Base-by-base conservation (phyloP, 2,888 invertebrate species). In the Achlya flavicornis region DNA sequence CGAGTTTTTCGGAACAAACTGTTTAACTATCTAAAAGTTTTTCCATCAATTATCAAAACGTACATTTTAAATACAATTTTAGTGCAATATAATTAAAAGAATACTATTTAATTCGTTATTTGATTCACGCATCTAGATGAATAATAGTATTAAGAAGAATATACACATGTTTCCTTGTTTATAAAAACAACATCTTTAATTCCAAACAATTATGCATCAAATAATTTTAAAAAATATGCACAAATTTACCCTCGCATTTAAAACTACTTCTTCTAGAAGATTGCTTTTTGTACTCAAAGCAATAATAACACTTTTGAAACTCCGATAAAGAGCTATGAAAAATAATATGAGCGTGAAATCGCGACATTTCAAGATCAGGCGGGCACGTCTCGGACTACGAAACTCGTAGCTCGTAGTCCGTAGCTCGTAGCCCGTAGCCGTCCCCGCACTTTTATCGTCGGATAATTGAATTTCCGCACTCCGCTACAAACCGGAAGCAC, bases 381-480 rank as follows among this genome's bases (percentile, higher is more conserved):
- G 64, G 72, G 65, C 77, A 74, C 73, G 72, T 73, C 70, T 69
- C 61, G 61, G 64, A 65, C 66, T 33, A 48, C 26, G 61, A 33
- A 7, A 61, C 53, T 59, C 68, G 67, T 69, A 69, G 73, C 72
- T 60, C 66, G 65, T 64, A 71, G 67, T 58, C 67, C 61, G 65
- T 63, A 73, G 67, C 63, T 64, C 75, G 74, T 76, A 74, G 74
- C 79, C 72, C 76, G 66, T 65, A 62, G 66, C 66, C 65, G 66
- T 63, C 76, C 74, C 80, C 84, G 78, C 79, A 91, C 88, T 91
- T 92, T 92, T 91, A 90, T 90, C 85, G 89, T 78, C 76, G 79
- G 80, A 85, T 92, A 92, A 93, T 93, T 92, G 91, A 91, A 92
- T 92, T 90, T 92, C 92, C 92, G 88, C 84, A 79, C 85, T 81